Conservation (phyloP, 2,113 vertebrate species). For the Chaetorhynchus papuensis region DNA sequence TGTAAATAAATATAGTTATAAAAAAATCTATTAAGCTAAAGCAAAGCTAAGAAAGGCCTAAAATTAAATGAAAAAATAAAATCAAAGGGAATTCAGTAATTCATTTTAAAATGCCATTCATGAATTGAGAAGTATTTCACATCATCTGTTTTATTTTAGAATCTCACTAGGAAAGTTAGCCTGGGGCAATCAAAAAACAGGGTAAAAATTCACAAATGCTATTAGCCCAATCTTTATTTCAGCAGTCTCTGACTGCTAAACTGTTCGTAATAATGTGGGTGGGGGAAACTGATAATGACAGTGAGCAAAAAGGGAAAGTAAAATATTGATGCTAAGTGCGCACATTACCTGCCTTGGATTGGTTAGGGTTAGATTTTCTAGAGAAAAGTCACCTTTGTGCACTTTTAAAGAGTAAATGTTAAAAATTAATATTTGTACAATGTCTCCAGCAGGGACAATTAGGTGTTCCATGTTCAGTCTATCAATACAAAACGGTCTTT, state of each 20-base stretch:
- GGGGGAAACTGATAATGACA: not conserved
- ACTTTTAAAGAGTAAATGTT: not conserved
- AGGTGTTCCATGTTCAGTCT: not conserved
- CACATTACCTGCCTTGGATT: not conserved
- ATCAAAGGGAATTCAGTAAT: conserved; percentile 27
- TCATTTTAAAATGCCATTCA: not conserved
- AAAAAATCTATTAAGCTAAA: not conserved
- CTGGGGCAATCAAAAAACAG: not conserved
- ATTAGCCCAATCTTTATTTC: conserved; percentile 29
- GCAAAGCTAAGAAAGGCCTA: not conserved
- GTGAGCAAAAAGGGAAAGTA: not conserved
- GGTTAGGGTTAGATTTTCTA: not conserved
- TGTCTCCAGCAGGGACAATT: not conserved
- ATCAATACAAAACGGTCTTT: not conserved
- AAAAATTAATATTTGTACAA: not conserved
- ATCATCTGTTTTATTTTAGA: conserved; percentile 48
- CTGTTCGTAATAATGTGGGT: not conserved
- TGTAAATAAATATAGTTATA: not conserved
- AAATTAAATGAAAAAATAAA: conserved; percentile 59
- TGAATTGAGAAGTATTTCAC: not conserved
- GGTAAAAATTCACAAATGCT: conserved; percentile 42
- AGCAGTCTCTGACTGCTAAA: not conserved
- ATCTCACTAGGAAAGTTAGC: conserved; percentile 16
- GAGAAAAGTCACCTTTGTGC: not conserved
- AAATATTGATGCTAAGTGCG: not conserved